phyloP scores from a whole-genome alignment of 2,888 invertebrate genomes.

The Ophioninae sp. region DNA sequence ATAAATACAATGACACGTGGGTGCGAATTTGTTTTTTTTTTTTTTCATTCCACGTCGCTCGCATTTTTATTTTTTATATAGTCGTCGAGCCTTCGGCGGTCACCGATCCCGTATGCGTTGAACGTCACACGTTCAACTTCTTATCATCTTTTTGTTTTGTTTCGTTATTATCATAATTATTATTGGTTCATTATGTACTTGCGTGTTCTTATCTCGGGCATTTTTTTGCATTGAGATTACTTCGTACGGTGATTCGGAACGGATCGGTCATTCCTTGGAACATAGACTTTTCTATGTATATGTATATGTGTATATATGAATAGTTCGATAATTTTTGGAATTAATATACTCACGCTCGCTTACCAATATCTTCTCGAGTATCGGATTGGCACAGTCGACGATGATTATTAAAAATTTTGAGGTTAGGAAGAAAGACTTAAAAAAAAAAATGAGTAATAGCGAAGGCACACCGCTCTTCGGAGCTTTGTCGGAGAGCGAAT shows the following conservation, averaged over 20 bases:
- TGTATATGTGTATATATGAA: conserved; percentile 9
- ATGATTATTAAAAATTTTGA: conserved; percentile 38
- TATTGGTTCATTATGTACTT: conserved; percentile 15
- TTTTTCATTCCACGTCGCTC: conserved; percentile 27
- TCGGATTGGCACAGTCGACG: conserved; percentile 69
- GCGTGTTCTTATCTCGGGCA: conserved; percentile 19
- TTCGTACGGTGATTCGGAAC: neutral
- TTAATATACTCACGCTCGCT: conserved; percentile 41
- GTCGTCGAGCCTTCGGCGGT: conserved; percentile 19
- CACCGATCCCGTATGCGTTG: conserved; percentile 12
- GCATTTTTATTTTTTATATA: neutral
- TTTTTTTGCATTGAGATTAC: conserved; percentile 22
- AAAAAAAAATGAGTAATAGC: conserved; percentile 52
- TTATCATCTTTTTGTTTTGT: conserved; percentile 5
- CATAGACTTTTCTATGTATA: conserved; percentile 1
- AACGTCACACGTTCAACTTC: neutral
- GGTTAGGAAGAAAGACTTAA: conserved; percentile 10
- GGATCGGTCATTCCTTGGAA: conserved; percentile 10
- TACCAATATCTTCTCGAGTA: conserved; percentile 57
- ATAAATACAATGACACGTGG: conserved; percentile 50
- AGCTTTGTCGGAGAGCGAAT: conserved; percentile 46
- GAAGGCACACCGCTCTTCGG: conserved; percentile 66
- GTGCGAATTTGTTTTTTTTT: conserved; percentile 16
- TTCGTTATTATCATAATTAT: conserved; percentile 13
- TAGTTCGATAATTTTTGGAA: conserved; percentile 28